Evolutionary conservation across 2,888 invertebrate species (phyloP), one percentile per base, ranked within the genome.

Genomic region (Zaprionus obscuricornis): DNA sequence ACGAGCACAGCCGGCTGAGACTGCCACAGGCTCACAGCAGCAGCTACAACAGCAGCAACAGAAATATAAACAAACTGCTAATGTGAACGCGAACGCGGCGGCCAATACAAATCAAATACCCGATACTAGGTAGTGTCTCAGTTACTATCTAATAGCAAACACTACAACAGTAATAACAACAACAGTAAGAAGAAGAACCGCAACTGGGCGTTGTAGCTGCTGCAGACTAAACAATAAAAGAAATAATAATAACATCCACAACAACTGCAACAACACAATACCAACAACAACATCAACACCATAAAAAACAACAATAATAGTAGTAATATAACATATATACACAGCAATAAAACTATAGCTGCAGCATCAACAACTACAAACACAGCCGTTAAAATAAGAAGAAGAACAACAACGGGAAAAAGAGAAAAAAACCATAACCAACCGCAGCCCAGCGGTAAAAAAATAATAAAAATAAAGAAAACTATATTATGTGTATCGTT

Each of bases 91-190:
- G 37, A 8, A 22, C 74, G 76, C 88, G 75, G 75, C 75, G 57
- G 71, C 89, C 83, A 85, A 86, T 65, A 82, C 90, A 86, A 90
- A 90, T 88, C 89, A 90, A 87, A 87, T 90, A 77, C 90, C 90
- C 66, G 90, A 90, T 87, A 87, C 90, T 90, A 90, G 90, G 90
- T 90, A 90, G 90, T 90, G 90, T 72, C 87, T 88, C 79, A 50
- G 57, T 65, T 55, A 37, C 39, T 50, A 43, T 27, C 36, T n/a
- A 74, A 63, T 63, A 56, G 54, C 60, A 74, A 59, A 60, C 62
- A 59, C 63, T 71, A 62, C 66, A 54, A 60, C 66, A 69, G 74
- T 66, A 76, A 64, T 69, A 55, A 71, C 62, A 65, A 67, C 58
- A 74, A 62, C 49, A 63, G 33, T 27, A 68, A 54, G 58, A 69